Evolutionary conservation across 1,140 invertebrate species (phyloP).

Genomic region (Ganaspis sp.): DNA sequence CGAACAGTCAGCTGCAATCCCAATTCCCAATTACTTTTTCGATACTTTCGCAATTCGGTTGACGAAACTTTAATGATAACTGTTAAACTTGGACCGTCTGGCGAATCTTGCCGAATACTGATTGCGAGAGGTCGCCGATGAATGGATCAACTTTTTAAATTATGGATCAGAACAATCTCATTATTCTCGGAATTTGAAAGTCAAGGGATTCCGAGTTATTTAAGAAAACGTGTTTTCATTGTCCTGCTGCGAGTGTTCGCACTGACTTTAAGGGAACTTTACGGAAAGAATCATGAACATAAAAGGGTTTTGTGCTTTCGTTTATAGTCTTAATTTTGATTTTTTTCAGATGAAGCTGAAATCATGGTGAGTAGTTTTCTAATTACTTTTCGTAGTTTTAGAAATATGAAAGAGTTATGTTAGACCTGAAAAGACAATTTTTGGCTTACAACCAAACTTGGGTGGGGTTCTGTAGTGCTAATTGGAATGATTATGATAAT

Average conservation of each 20-base stretch:
- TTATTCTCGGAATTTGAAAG: conserved; percentile 46
- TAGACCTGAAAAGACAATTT: too few relatives aligned
- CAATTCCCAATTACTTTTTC: conserved; percentile 28
- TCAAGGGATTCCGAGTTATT: conserved; percentile 10
- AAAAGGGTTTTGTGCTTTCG: too few relatives aligned
- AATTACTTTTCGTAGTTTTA: too few relatives aligned
- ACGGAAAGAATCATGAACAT: too few relatives aligned
- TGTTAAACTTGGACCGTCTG: conserved; percentile 28
- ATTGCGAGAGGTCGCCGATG: conserved; percentile 63
- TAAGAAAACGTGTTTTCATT: not conserved
- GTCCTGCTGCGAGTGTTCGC: not conserved
- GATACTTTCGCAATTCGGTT: conserved; percentile 19
- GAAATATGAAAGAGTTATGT: too few relatives aligned
- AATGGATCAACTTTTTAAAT: conserved; percentile 70
- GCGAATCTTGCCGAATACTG: conserved; percentile 43
- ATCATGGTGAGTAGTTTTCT: too few relatives aligned
- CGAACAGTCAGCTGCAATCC: conserved; percentile 85
- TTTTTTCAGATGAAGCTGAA: too few relatives aligned
- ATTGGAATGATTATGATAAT: too few relatives aligned
- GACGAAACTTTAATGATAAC: conserved; percentile 29
- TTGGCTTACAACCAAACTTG: too few relatives aligned
- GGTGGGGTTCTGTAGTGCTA: too few relatives aligned
- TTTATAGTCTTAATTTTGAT: too few relatives aligned
- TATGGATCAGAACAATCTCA: conserved; percentile 65
- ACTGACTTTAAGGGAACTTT: too few relatives aligned